These are phyloP conservation scores for Capra hircus DNA, from an alignment of 2,113 vertebrate species.

Conservation along the genomic window DNA sequence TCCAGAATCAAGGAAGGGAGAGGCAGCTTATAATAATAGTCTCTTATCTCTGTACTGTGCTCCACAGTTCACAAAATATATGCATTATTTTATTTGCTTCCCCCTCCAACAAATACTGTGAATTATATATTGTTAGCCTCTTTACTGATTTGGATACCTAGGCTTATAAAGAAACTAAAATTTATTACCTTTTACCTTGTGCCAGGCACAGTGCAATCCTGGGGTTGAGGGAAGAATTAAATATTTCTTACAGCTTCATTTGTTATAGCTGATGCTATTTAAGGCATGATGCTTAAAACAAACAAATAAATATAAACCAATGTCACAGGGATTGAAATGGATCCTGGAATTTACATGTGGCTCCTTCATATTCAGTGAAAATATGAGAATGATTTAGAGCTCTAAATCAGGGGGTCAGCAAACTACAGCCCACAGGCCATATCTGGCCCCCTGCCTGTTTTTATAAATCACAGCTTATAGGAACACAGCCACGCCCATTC, in stretches of 20 bases:
- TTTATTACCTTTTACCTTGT: not conserved
- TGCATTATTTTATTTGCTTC: not conserved
- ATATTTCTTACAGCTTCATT: not conserved
- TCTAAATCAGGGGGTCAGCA: not conserved
- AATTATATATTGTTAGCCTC: not conserved
- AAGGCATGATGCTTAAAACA: not conserved
- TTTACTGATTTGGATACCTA: constrained; percentile 6
- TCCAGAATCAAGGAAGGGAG: constrained; percentile 38
- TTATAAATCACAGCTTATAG: not conserved
- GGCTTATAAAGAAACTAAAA: not conserved
- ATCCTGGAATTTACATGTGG: not conserved
- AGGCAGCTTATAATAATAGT: constrained; percentile 26
- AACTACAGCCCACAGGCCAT: not conserved
- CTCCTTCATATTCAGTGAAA: not conserved
- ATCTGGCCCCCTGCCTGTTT: not conserved
- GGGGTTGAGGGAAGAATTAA: not conserved
- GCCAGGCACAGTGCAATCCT: not conserved
- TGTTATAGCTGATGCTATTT: not conserved
- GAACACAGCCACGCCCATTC: not conserved
- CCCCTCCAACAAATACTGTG: not conserved
- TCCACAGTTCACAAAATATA: constrained; percentile 10
- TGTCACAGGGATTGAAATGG: not conserved
- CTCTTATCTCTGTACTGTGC: not conserved
- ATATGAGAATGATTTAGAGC: not conserved
- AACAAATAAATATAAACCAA: not conserved